Base-by-base conservation (phyloP, 2,797 vertebrate genomes). In the Neostethus bicornis region DNA sequence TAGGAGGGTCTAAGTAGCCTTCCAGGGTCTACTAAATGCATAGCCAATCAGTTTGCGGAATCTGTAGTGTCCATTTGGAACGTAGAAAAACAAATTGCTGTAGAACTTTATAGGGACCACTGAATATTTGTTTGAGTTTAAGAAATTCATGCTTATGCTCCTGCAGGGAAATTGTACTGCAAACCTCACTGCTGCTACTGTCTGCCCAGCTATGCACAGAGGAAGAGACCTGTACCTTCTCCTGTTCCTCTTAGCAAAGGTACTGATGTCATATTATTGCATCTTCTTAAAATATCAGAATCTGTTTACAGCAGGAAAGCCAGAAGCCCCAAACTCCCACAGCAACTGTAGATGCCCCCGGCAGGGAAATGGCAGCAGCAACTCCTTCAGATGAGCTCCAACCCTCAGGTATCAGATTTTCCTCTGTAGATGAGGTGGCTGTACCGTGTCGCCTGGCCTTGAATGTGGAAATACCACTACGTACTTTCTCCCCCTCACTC, bases 111-210 rank as follows among this genome's bases (percentile, higher is more conserved):
- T n/a, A n/a, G n/a, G n/a, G n/a, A n/a, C n/a, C n/a, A n/a, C n/a
- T n/a, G n/a, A n/a, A n/a, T n/a, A 21, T 50, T 13, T 23, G 4
- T 60, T 51, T 56, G n/a, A 11, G 50, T 24, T 7, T 41, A 42
- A 57, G 16, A 17, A 66, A 12, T 38, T 7, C 70, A 5, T 72
- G 7, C 67, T 44, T 80, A 75, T 66, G 47, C 17, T 46, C 56
- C 83, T 80, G 4, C 85, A 99, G 97, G 96, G 64, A 99, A 99
- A 85, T 99, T 99, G 90, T 99, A 99, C 91, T 99, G 97, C 87
- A 99, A 98, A 79, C 95, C 97, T 14, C 97, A 99, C 90, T 99
- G 94, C 90, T 98, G 96, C 72, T 96, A 98, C 65, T 93, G 97
- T 16, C 91, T 94, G 31, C 98, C 96, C 6, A 94, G 95, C 63